A percentile compares a stretch with the other conserved stretches of the same genome.
These are phyloP conservation scores for Pteropus alecto DNA, from an alignment of 2,113 vertebrate species.

Conservation along the genomic window DNA sequence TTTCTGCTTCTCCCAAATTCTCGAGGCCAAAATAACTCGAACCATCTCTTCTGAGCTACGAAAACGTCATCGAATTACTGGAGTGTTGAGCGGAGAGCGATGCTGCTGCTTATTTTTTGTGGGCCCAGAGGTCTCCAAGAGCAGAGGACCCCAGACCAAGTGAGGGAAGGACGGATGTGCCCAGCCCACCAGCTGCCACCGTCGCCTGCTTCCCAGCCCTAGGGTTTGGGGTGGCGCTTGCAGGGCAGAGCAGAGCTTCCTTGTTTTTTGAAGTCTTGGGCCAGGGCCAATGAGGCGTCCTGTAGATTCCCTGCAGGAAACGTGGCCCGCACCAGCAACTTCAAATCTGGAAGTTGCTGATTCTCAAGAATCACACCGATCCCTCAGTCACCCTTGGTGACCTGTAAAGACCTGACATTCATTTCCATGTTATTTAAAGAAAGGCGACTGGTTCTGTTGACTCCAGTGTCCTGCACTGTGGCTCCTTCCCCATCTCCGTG, in stretches of 20 bases:
- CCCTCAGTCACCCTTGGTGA: no score
- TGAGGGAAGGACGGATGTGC: background rate
- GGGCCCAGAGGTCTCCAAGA: background rate
- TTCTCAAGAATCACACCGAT: background rate
- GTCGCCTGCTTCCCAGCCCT: fast-evolving
- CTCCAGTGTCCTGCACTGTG: fast-evolving
- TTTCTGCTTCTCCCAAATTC: background rate
- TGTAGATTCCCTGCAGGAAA: background rate
- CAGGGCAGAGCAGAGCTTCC: background rate
- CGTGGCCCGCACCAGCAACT: background rate
- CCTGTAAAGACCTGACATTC: fast-evolving
- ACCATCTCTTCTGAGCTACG: background rate
- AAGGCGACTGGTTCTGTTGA: fast-evolving
- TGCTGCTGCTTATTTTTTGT: background rate
- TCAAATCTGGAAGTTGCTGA: background rate
- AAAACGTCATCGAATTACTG: background rate
- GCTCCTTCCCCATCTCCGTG: background rate
- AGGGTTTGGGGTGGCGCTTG: background rate
- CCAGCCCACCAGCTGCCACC: fast-evolving
- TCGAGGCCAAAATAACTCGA: background rate
- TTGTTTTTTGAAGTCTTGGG: background rate
- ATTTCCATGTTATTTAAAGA: background rate
- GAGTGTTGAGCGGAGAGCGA: background rate
- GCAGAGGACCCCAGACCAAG: background rate
- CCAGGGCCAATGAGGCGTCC: fast-evolving